Evolutionary conservation across 35 echinoderm and acorn worm species (phyloP).

Genomic region (Apostichopus parvimensis): DNA sequence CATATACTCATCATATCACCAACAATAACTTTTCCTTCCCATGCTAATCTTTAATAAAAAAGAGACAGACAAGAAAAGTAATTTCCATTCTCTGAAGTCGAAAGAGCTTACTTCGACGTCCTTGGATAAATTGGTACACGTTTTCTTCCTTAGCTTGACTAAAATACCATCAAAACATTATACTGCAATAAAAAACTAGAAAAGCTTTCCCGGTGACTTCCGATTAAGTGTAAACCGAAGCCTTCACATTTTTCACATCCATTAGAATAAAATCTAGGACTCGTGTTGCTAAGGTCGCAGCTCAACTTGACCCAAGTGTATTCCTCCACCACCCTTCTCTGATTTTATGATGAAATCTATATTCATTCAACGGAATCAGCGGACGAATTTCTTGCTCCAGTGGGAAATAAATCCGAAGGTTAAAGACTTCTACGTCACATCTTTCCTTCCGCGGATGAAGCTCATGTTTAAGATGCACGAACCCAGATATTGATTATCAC

Average conservation of each 20-base stretch:
- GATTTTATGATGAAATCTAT: constrained; percentile 45
- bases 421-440: constrained; percentile 45
- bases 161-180: constrained; percentile 22
- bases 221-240: constrained; percentile 33
- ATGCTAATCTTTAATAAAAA: background rate
- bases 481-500: constrained; percentile 53
- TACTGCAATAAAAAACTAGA: background rate
- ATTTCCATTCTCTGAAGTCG: background rate
- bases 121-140: constrained; percentile 41
- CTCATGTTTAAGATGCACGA: constrained; percentile 49
- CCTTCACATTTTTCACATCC: background rate
- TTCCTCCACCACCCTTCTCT: constrained; percentile 40
- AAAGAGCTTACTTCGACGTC: background rate
- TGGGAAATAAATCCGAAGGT: constrained; percentile 52
- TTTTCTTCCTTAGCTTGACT: constrained; percentile 2
- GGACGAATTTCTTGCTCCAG: constrained; percentile 47
- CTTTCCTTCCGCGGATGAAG: constrained; percentile 35
- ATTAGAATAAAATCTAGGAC: constrained; percentile 35
- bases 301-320: constrained; percentile 44
- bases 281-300: constrained; percentile 26
- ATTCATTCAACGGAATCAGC: constrained; percentile 45
- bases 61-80: no score
- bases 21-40: background rate
- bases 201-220: background rate
- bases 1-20: background rate